Evolutionary conservation across 2,113 vertebrate genomes (phyloP).

Genomic region (Sinocyclocheilus anophthalmus): DNA sequence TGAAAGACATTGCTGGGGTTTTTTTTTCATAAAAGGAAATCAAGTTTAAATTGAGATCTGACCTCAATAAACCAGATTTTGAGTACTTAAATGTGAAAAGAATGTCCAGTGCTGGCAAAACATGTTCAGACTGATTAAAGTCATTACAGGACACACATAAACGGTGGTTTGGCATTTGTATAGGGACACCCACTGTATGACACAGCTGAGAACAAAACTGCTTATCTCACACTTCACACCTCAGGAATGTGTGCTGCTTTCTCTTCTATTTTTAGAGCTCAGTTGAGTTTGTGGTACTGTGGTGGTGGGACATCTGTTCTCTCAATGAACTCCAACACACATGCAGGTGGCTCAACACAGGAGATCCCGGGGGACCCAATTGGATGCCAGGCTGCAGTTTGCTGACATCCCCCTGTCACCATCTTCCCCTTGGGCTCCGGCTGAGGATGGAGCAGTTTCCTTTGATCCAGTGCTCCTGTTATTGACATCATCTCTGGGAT

Average conservation of each 20-base stretch:
- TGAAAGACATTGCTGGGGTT: neutral
- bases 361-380: constrained; percentile 18
- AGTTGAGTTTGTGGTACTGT: neutral
- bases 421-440: constrained; percentile 18
- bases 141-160: neutral
- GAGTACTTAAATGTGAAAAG: neutral
- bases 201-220: neutral
- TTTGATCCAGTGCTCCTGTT: constrained; percentile 4
- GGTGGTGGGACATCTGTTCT: constrained; percentile 24
- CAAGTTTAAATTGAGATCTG: neutral
- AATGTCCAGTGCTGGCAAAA: neutral
- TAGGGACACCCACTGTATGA: neutral
- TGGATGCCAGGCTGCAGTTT: constrained; percentile 36
- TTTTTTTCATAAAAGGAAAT: neutral
- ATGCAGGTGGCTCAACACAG: constrained; percentile 15
- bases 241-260: constrained; percentile 5
- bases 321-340: neutral
- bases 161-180: neutral
- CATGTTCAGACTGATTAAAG: neutral
- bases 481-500: constrained; percentile 21
- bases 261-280: constrained; percentile 20
- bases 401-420: constrained; percentile 46
- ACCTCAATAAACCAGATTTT: too few species aligned
- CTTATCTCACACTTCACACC: neutral
- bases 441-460: constrained; percentile 8